Percentiles rank a stretch among this genome's conserved stretches.
phyloP scores from a whole-genome alignment of 2,113 vertebrate species.

The Cacatua alba region DNA sequence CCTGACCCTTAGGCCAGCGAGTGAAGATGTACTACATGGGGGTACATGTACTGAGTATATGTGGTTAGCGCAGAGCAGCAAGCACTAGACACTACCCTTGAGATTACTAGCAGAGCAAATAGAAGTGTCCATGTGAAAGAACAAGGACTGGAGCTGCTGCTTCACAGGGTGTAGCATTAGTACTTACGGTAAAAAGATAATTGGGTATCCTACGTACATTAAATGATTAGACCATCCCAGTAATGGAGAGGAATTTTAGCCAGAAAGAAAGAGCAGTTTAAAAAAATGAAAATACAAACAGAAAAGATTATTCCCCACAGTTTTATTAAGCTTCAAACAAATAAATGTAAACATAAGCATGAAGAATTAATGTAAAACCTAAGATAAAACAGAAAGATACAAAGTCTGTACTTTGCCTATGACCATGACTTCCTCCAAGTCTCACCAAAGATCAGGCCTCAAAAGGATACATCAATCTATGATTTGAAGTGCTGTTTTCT shows the following conservation, averaged over 20 bases:
- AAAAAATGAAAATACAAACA: not conserved
- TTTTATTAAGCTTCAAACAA: not conserved
- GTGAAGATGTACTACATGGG: not conserved
- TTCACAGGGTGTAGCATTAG: not conserved
- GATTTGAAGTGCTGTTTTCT: not conserved
- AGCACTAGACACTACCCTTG: not conserved
- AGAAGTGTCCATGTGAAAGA: not conserved
- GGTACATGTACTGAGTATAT: not conserved
- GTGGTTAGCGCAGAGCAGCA: not conserved
- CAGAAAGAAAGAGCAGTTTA: not conserved
- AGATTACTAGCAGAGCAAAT: not conserved
- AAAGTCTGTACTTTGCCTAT: not conserved
- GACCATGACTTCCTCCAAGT: not conserved
- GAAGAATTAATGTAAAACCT: not conserved
- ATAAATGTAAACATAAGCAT: not conserved
- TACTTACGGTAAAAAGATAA: not conserved
- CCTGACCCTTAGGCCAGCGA: not conserved
- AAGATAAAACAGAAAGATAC: not conserved
- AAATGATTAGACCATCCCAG: not conserved
- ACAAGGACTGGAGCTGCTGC: not conserved
- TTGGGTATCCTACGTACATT: accelerated
- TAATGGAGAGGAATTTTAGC: not conserved
- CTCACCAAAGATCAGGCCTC: not conserved
- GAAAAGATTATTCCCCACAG: not conserved
- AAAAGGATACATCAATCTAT: not conserved